Conservation (phyloP, 64 coral and sea anemone genomes). For the Anthopleura sola region DNA sequence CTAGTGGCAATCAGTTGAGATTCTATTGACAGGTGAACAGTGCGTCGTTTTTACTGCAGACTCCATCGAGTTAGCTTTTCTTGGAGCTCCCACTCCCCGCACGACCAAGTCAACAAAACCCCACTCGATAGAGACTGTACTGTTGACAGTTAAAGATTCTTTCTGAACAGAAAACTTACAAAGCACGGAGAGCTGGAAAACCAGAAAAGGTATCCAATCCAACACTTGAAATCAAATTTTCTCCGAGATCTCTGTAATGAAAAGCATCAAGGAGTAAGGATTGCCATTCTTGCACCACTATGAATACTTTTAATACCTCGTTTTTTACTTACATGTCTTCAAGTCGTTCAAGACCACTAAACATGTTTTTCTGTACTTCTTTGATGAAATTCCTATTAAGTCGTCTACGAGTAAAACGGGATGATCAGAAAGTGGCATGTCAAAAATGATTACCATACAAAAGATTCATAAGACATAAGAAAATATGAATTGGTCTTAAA, state of each 20-base stretch:
- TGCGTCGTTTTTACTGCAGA: no score
- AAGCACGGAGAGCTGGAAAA: slow-evolving; percentile 5
- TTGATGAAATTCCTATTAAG: slow-evolving; percentile 2
- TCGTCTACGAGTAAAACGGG: neutral
- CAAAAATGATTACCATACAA: no score
- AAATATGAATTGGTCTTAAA: no score
- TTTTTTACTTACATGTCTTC: neutral
- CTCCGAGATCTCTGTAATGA: neutral
- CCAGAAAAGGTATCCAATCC: neutral
- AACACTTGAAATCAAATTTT: neutral
- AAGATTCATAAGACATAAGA: no score
- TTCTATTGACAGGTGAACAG: no score
- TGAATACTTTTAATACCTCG: neutral
- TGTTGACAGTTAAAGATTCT: neutral
- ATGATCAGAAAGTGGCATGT: no score
- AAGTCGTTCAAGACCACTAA: neutral
- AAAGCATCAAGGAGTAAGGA: neutral
- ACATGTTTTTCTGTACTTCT: neutral
- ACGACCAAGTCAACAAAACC: no score
- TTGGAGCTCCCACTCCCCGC: no score
- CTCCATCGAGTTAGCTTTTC: no score
- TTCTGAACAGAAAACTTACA: neutral
- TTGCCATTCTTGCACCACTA: neutral
- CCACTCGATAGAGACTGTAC: no score
- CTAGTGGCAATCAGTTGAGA: no score